Evolutionary conservation across 2,113 vertebrate genomes (phyloP), one percentile per base, ranked within the genome.

Genomic region (Campylorhamphus procurvoides): DNA sequence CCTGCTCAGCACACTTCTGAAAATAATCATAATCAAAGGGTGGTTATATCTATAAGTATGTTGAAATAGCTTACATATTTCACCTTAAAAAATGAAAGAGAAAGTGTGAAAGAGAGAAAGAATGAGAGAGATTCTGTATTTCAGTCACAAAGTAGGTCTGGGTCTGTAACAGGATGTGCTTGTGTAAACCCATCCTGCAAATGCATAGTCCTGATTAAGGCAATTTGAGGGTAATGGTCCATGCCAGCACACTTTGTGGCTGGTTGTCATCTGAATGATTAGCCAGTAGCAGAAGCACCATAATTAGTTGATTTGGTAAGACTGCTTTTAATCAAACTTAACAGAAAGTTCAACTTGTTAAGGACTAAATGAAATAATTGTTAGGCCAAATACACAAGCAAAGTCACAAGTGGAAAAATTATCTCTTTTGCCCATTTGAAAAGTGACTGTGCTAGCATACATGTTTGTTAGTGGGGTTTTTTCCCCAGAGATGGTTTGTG

Each of bases 301-400:
- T 79, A 55, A 79, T 79, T 66, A 89, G 35, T 62, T 88, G 58
- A 50, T 79, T 94, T 80, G 49, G 37, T 91, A 69, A 87, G 58
- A 69, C n/a, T 72, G 62, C 47, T 89, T 93, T 91, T 90, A 81
- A 85, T 90, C 75, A 76, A 40, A 75, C 40, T 85, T 90, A 68
- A 64, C 52, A 80, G 66, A 68, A 92, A 86, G 53, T 94, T 90
- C 67, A 52, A 7, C 56, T 88, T 90, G 42, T 63, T 83, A 56
- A 22, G 50, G 88, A 35, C 37, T 80, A 37, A 69, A 24, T 52
- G 8, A 42, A 80, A 39, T 58, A 69, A 59, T 73, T 72, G 19
- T 90, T 83, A 52, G 49, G 58, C 67, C 28, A 62, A 58, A 58
- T 63, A 64, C 15, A 53, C 15, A 56, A 93, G 16, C 39, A 82